Evolutionary conservation across 2,797 vertebrate genomes (phyloP).

Genomic region (Bucorvus abyssinicus): DNA sequence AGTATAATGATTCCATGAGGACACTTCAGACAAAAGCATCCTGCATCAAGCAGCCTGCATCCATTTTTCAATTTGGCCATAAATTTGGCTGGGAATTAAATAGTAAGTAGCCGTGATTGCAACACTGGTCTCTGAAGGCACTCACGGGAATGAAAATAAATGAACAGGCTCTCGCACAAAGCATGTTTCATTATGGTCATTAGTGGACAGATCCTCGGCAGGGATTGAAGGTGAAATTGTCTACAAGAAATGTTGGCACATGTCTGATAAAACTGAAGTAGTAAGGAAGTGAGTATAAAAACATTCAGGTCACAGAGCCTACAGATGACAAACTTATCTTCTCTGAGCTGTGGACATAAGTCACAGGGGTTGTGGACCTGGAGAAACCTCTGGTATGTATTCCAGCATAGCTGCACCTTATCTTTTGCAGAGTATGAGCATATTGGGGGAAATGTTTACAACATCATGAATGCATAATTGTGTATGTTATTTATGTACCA

Average conservation of each 20-base stretch:
- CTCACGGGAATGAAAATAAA: slow-evolving; percentile 91
- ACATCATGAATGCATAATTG: background rate
- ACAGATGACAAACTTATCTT: slow-evolving; percentile 4
- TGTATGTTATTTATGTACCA: background rate
- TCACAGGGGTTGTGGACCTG: background rate
- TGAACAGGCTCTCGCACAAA: slow-evolving; percentile 87
- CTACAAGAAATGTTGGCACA: slow-evolving; percentile 71
- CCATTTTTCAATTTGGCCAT: slow-evolving; percentile 87
- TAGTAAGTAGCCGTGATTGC: slow-evolving; percentile 87
- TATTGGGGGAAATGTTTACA: background rate
- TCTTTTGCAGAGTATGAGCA: background rate
- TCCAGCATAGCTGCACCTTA: background rate
- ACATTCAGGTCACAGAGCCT: background rate
- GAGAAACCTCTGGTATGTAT: background rate
- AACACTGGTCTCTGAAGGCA: slow-evolving; percentile 81
- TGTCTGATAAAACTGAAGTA: slow-evolving; percentile 49
- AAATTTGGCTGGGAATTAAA: slow-evolving; percentile 90
- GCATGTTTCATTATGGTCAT: slow-evolving; percentile 92
- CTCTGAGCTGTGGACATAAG: background rate
- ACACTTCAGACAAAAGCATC: slow-evolving; percentile 80
- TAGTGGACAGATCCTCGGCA: slow-evolving; percentile 80
- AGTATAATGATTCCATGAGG: slow-evolving; percentile 81
- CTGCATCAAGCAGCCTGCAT: slow-evolving; percentile 79
- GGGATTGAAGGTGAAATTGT: slow-evolving; percentile 78
- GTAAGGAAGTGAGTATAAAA: slow-evolving; percentile 16